Percentiles rank a stretch among this genome's conserved stretches.
Conservation (phyloP, 2,797 vertebrate genomes). For the Rhynchonycteris naso region DNA sequence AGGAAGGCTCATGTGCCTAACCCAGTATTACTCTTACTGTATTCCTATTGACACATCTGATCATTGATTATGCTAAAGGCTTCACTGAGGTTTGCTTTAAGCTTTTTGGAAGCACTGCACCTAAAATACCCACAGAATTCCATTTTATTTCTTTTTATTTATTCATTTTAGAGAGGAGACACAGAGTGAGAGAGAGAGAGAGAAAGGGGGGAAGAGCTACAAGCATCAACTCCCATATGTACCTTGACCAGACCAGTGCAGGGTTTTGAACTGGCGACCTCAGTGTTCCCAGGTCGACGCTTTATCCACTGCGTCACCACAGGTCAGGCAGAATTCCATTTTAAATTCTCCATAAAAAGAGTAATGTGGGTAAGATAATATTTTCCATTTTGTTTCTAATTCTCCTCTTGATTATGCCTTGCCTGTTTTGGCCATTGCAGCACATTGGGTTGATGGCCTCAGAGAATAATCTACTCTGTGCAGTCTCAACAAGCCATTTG, state of each 20-base stretch:
- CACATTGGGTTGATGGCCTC: not conserved
- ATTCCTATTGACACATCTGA: not conserved
- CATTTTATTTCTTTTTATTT: too few species aligned
- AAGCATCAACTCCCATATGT: too few species aligned
- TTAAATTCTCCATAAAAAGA: not conserved
- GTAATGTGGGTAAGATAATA: not conserved
- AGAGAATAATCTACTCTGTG: not conserved
- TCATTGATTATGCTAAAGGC: not conserved
- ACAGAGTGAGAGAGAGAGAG: too few species aligned
- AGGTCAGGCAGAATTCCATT: not conserved
- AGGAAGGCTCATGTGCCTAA: not conserved
- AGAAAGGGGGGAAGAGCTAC: too few species aligned
- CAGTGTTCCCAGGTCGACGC: too few species aligned
- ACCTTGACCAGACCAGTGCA: too few species aligned
- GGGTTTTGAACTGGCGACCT: too few species aligned
- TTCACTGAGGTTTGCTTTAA: not conserved
- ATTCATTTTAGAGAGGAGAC: too few species aligned
- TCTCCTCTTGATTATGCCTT: not conserved
- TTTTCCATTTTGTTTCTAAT: slow-evolving; percentile 17
- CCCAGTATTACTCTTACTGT: fast-evolving
- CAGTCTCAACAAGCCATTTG: slow-evolving; percentile 1
- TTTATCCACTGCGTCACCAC: too few species aligned
- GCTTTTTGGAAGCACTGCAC: not conserved
- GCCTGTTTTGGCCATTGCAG: not conserved
- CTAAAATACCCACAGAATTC: not conserved